Base-by-base conservation (phyloP, 2,797 vertebrate genomes). In the Paratrypauchen microcephalus region DNA sequence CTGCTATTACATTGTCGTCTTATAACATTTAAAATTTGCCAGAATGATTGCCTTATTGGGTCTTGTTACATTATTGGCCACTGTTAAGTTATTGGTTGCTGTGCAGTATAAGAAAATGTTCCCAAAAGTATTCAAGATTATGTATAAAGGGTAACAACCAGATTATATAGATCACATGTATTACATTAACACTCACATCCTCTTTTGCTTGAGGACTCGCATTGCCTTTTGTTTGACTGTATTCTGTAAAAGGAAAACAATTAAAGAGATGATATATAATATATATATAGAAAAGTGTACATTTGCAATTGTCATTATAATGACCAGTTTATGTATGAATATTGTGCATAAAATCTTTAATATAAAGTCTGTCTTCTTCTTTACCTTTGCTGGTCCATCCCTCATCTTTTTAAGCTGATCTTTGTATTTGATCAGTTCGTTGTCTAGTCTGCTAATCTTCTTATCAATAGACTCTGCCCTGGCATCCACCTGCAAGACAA, bases 391-490 rank as follows among this genome's bases (percentile, higher is more conserved):
- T 65, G 97, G 97, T 1, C 98, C 97, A 41, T 99, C 98, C 89
- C 96, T 96, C 98, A 99, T 99, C 91, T 99, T 99, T 81, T 98
- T 99, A 94, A 99, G 95, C 87, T 99, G 98, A 84, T 99, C 98
- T 85, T 99, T 99, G 79, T 98, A 99, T 80, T 99, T 99, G 63
- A 96, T 79, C 0, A 99, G 93, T 72, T 99, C 97, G 45, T 94
- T 92, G 83, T 99, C 98, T 41, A 99, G 92, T 70, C 95, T 94
- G 68, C 95, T 86, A 1, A 99, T 96, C 89, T 99, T 99, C 92
- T 99, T 99, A 64, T 99, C 96, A 79, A 99, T 96, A 13, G 96
- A 98, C 84, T 99, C 97, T 54, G 96, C 79, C 80, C 98, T 94
- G 47, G 95, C 93, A 32, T 99, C 98, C 86, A 99, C 96, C 98